These are phyloP conservation scores for Orthonychiurus folsomi DNA, from an alignment of 2,888 invertebrate species.

Conservation along the genomic window DNA sequence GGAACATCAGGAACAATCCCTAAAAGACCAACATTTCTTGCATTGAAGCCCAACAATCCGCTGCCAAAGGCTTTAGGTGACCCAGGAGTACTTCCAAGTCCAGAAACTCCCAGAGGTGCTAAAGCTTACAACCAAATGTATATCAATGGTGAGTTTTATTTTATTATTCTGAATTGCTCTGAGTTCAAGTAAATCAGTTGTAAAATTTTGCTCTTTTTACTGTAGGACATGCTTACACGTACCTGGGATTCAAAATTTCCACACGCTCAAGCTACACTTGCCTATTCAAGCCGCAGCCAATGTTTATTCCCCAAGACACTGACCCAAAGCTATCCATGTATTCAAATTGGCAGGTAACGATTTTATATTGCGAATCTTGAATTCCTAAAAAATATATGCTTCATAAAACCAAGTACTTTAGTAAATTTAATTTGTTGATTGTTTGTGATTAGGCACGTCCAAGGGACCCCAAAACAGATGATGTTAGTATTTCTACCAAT, in stretches of 20 bases:
- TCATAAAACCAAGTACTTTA: too few species aligned
- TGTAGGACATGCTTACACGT: conserved; percentile 65
- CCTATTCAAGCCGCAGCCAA: conserved; percentile 85
- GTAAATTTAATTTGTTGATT: conserved; percentile 7
- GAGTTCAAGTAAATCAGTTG: neutral
- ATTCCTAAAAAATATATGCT: too few species aligned
- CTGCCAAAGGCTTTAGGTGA: conserved; percentile 20
- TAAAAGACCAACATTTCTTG: conserved; percentile 37
- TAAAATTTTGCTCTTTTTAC: conserved; percentile 4
- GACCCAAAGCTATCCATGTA: conserved; percentile 92
- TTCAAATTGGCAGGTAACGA: conserved; percentile 63
- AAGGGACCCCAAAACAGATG: conserved; percentile 26
- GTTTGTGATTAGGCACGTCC: conserved; percentile 31
- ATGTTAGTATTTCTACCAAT: conserved; percentile 31
- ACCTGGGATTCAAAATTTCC: conserved; percentile 79
- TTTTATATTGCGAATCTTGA: neutral
- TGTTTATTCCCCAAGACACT: conserved; percentile 64
- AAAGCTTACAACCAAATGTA: conserved; percentile 83
- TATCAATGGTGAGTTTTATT: conserved; percentile 59
- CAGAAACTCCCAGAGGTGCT: conserved; percentile 81
- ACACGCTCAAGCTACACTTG: conserved; percentile 88
- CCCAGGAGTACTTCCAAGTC: conserved; percentile 55
- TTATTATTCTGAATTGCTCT: neutral
- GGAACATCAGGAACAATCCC: conserved; percentile 16
- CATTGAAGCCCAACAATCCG: conserved; percentile 29